phyloP scores from a whole-genome alignment of 2,113 vertebrate genomes.

The Rhabdomys dilectus region DNA sequence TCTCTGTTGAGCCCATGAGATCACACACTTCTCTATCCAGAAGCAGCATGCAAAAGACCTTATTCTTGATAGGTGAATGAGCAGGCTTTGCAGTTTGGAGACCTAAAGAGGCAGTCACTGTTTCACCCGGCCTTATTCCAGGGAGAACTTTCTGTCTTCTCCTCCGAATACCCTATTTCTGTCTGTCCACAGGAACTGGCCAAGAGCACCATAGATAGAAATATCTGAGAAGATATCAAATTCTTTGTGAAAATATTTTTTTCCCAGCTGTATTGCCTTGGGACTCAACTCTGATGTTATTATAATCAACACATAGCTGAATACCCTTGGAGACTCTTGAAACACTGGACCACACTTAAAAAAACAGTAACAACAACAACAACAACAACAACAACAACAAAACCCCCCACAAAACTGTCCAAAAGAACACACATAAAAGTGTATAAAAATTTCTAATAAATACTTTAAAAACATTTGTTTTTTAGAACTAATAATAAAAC shows the following conservation, averaged over 20 bases:
- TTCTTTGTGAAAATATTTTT: conserved; percentile 9
- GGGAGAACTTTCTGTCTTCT: not conserved
- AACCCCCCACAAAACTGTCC: not conserved
- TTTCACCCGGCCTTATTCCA: conserved; percentile 19
- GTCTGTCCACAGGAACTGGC: not conserved
- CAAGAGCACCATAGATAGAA: not conserved
- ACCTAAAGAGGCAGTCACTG: conserved; percentile 82
- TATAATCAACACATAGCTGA: not conserved
- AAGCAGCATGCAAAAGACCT: conserved; percentile 91
- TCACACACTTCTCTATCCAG: conserved; percentile 63
- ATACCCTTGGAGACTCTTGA: not conserved
- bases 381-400: not conserved
- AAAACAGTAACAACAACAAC: not conserved
- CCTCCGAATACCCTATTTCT: not conserved
- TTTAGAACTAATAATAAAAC: not conserved
- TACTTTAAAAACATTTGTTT: not conserved
- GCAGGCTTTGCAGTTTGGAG: conserved; percentile 83
- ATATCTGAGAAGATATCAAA: not conserved
- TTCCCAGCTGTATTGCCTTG: not conserved
- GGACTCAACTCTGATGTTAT: not conserved
- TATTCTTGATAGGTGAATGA: conserved; percentile 79
- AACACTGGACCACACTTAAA: not conserved
- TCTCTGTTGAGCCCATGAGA: conserved; percentile 77
- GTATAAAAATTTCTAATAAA: not conserved
- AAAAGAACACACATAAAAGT: not conserved